Conservation (phyloP, 2,113 vertebrate species). For the human (Homo sapiens) region DNA sequence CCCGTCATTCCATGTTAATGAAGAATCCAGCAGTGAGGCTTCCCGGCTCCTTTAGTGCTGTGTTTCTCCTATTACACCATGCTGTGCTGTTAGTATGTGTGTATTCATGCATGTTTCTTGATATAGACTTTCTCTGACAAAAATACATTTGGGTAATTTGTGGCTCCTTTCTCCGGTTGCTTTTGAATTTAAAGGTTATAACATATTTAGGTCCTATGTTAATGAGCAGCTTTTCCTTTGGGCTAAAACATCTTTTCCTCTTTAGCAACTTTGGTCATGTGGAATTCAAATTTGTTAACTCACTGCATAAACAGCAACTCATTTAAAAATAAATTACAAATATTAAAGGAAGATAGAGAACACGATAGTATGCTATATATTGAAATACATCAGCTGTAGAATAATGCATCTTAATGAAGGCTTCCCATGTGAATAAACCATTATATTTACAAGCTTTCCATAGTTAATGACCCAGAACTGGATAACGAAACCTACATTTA, state of each 20-base stretch:
- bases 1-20: rapidly evolving
- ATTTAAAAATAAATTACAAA: constrained; percentile 87
- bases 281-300: constrained; percentile 84
- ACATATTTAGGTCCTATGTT: constrained; percentile 43
- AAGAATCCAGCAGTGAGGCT: neutral
- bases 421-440: constrained; percentile 87
- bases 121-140: constrained; percentile 41
- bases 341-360: constrained; percentile 81
- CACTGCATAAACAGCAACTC: constrained; percentile 78
- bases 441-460: constrained; percentile 87
- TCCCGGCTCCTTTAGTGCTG: neutral
- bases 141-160: neutral
- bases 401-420: constrained; percentile 89
- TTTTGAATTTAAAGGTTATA: constrained; percentile 71
- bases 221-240: constrained; percentile 78
- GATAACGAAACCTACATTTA: constrained; percentile 84
- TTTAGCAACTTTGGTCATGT: constrained; percentile 71
- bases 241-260: constrained; percentile 76
- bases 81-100: neutral
- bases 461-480: constrained; percentile 88
- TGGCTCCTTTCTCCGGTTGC: constrained; percentile 41
- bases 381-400: constrained; percentile 81
- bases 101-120: neutral
- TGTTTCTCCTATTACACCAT: neutral
- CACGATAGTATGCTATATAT: constrained; percentile 66